Evolutionary conservation across 1,140 invertebrate species (phyloP), one percentile per base, ranked within the genome.

Genomic region (Spodoptera frugiperda): DNA sequence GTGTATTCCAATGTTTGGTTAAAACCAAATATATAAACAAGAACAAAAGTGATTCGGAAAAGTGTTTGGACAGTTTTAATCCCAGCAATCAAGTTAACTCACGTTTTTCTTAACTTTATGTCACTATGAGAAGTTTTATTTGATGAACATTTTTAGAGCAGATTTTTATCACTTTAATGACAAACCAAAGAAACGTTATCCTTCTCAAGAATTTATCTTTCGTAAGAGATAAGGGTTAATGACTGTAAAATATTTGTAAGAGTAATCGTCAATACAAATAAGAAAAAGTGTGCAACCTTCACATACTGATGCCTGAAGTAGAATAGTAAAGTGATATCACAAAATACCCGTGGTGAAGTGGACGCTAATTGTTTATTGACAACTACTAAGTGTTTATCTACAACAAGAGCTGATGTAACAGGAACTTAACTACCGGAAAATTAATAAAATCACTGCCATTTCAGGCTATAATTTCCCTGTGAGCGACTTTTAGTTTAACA

Each of bases 191-290:
- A 57, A 57, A 25, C 19, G 21, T 25, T 49, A 67, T 67, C 63
- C 63, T 25, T 49, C 63, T 49, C 44, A 48, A 67, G 63, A 77
- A 76, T 79, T 84, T 83, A 88, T 87, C 85, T 65, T 67, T 48
- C 59, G 33, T 63, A 44, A 78, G 67, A 25, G 78, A 82, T 78
- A 79, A 82, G 54, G 76, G 82, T 87, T 88, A 85, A 87, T 74
- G 76, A 73, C 79, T 59, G 80, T 87, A 84, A 85, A 87, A 83
- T 67, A 72, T 81, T 86, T 80, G 81, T 19, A 9, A 61, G 59
- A 63, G 15, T 10, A 44, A 63, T 44, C 25, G 59, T 67, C 44
- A 67, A 49, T 48, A 49, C n/a, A 65, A 46, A 48, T n/a, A 67
- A 49, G 63, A 49, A 67, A 46, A 67, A 67, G 15, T 48, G 63